Conservation (phyloP, 35 echinoderm and acorn worm genomes). For the Holothuria glaberrima region DNA sequence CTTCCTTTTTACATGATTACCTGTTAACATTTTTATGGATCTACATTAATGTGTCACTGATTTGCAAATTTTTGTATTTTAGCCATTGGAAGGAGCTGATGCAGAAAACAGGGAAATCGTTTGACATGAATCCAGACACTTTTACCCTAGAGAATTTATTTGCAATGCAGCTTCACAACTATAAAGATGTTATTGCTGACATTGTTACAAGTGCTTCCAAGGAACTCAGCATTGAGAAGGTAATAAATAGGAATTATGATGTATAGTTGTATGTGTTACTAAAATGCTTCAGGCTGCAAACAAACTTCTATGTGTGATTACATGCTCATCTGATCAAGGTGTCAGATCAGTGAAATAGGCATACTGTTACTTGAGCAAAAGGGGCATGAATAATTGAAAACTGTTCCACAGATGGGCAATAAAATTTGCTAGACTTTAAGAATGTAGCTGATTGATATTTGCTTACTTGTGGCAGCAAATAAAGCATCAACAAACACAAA, state of each 20-base stretch:
- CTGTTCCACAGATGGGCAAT: background rate
- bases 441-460: background rate
- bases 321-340: background rate
- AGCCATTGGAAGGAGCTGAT: slow-evolving; percentile 99
- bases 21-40: too few relatives aligned
- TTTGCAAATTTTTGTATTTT: background rate
- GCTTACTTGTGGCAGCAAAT: too few relatives aligned
- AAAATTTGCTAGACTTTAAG: background rate
- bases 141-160: slow-evolving; percentile 91
- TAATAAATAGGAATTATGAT: background rate
- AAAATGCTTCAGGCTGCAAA: too few relatives aligned
- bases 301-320: background rate
- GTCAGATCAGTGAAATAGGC: background rate
- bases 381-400: background rate
- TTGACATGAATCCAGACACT: slow-evolving; percentile 99
- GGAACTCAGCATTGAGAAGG: slow-evolving; percentile 99
- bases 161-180: slow-evolving; percentile 99
- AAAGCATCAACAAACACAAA: background rate
- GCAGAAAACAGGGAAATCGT: slow-evolving; percentile 94
- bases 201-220: slow-evolving; percentile 98
- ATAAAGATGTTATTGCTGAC: slow-evolving; percentile 84
- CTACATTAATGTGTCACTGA: too few relatives aligned
- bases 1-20: too few relatives aligned
- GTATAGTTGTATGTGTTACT: too few relatives aligned
- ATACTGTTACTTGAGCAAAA: background rate